A percentile compares a stretch with the other conserved stretches of the same genome.
Conservation (phyloP, 30 jellyfish, hydroid and myxozoan species). For the Sanderia malayensis region DNA sequence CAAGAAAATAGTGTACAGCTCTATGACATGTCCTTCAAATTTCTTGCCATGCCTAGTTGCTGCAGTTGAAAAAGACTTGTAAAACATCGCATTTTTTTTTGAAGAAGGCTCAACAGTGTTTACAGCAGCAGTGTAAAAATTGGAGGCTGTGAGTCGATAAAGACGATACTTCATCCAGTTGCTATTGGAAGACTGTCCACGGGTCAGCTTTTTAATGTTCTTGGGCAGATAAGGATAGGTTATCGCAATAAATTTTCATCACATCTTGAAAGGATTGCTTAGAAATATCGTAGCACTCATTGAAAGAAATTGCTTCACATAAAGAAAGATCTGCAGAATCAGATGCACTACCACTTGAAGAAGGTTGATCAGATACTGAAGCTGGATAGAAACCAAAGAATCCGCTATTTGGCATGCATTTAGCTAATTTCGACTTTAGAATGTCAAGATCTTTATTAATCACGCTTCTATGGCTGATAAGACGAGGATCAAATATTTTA, state of each 20-base stretch:
- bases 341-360: neutral
- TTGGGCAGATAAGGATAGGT: no score
- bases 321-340: neutral
- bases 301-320: constrained; percentile 18
- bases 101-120: no score
- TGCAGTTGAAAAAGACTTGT: no score
- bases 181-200: no score
- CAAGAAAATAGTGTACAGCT: no score
- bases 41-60: no score
- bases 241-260: no score
- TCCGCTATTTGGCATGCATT: constrained; percentile 19
- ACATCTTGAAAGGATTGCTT: constrained; percentile 15
- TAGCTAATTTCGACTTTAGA: no score
- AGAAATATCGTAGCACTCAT: constrained; percentile 44
- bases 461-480: constrained; percentile 1
- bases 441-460: neutral
- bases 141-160: constrained; percentile 52
- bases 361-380: neutral
- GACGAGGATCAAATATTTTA: constrained; percentile 29
- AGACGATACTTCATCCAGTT: constrained; percentile 33
- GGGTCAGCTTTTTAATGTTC: no score
- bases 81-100: no score
- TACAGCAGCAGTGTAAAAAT: no score
- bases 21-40: no score
- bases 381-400: constrained; percentile 13